Percentiles rank a stretch among this genome's conserved stretches.
These are phyloP conservation scores for Zosterops japonicus DNA, from an alignment of 2,113 vertebrate genomes.

Conservation along the genomic window DNA sequence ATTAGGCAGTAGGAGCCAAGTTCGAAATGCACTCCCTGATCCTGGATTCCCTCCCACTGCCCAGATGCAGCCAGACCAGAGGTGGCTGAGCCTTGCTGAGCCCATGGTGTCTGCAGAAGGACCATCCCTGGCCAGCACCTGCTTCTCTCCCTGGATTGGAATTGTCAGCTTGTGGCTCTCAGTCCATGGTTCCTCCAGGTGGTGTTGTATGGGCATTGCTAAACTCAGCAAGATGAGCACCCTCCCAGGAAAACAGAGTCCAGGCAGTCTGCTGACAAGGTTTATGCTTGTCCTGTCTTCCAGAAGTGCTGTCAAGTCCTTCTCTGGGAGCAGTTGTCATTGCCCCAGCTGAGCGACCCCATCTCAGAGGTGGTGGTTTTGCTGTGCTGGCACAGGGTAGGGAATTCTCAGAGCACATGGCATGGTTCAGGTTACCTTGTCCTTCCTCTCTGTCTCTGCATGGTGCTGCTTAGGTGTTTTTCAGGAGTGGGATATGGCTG, in stretches of 20 bases:
- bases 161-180: neutral
- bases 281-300: neutral
- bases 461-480: neutral
- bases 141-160: neutral
- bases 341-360: neutral
- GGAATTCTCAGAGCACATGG: rapidly evolving
- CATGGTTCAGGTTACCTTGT: rapidly evolving
- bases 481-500: neutral
- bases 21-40: neutral
- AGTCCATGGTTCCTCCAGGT: rapidly evolving
- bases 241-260: neutral
- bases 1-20: neutral
- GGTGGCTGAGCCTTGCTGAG: neutral
- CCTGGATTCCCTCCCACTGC: neutral
- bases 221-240: neutral
- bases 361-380: neutral
- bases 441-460: neutral
- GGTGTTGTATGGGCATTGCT: neutral
- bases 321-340: neutral
- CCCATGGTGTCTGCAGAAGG: neutral
- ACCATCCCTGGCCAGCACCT: neutral
- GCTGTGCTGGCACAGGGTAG: neutral
- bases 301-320: neutral
- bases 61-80: rapidly evolving
- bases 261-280: neutral